These are phyloP conservation scores for Oryctolagus cuniculus DNA, from an alignment of 2,113 vertebrate species.

Conservation along the genomic window DNA sequence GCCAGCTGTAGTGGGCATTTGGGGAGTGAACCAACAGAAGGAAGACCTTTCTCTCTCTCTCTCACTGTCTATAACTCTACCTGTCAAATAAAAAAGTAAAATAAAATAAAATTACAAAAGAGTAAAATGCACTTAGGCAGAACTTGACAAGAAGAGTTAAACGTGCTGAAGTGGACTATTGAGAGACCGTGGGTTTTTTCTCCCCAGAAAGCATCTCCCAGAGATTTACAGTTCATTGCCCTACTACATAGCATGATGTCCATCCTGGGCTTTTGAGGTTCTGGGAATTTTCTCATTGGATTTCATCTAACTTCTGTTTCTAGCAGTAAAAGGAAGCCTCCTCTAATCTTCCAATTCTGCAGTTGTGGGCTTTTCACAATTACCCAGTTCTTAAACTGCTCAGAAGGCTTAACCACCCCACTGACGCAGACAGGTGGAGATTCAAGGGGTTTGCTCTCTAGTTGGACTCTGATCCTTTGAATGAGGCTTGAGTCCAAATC, in stretches of 20 bases:
- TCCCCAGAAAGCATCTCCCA: background rate
- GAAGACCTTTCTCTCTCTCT: too few relatives aligned
- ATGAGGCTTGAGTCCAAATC: background rate
- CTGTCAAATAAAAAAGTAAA: too few relatives aligned
- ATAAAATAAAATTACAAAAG: background rate
- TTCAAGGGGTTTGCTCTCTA: background rate
- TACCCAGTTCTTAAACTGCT: background rate
- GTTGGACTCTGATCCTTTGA: background rate
- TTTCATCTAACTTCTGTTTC: background rate
- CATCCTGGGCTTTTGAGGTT: background rate
- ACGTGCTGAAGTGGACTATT: background rate
- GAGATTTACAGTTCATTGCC: background rate
- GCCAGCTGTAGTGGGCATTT: too few relatives aligned
- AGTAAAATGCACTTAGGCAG: background rate
- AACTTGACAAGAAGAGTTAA: background rate
- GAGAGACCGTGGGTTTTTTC: background rate
- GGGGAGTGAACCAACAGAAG: too few relatives aligned
- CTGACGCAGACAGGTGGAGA: background rate
- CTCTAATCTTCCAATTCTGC: background rate
- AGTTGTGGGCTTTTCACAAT: background rate
- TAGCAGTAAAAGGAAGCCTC: background rate
- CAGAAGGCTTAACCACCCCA: background rate
- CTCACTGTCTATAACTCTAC: too few relatives aligned
- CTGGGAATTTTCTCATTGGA: background rate
- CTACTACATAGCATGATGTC: background rate